Conservation (phyloP, 2,797 vertebrate genomes). For the Apogon hyalosoma region DNA sequence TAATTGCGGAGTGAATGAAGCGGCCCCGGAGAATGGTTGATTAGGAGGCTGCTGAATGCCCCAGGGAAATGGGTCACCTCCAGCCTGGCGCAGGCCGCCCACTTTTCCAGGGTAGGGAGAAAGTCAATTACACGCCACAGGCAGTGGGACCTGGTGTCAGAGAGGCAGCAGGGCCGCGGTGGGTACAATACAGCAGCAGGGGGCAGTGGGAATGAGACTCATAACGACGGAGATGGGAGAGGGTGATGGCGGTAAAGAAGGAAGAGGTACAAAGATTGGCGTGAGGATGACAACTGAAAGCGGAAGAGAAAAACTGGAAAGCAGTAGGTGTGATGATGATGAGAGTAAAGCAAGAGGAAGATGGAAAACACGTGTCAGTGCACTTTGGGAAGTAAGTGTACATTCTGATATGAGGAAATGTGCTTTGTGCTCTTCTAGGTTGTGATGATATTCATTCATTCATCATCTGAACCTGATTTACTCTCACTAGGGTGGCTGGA, state of each 20-base stretch:
- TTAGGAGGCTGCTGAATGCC: slow-evolving; percentile 83
- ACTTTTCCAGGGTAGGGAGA: slow-evolving; percentile 75
- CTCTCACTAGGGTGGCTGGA: too few species aligned
- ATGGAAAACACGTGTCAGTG: background rate
- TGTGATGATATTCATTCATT: too few species aligned
- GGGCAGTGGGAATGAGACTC: slow-evolving; percentile 53
- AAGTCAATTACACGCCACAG: slow-evolving; percentile 85
- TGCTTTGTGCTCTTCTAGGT: too few species aligned
- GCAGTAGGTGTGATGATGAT: slow-evolving; percentile 7
- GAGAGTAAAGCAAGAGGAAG: background rate
- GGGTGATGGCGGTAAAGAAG: slow-evolving; percentile 34
- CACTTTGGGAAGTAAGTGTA: slow-evolving; percentile 1
- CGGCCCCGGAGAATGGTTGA: slow-evolving; percentile 81
- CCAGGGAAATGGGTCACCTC: slow-evolving; percentile 88
- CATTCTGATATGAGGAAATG: background rate
- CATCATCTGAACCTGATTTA: too few species aligned
- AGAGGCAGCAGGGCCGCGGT: slow-evolving; percentile 58
- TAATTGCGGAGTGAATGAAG: slow-evolving; percentile 82
- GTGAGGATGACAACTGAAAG: slow-evolving; percentile 33
- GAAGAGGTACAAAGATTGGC: slow-evolving; percentile 29
- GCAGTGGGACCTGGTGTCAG: slow-evolving; percentile 77
- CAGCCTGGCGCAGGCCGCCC: slow-evolving; percentile 77
- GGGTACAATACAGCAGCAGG: slow-evolving; percentile 71
- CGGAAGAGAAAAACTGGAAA: slow-evolving; percentile 1
- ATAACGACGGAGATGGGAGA: slow-evolving; percentile 51